Base-by-base conservation (phyloP, 2,113 vertebrate genomes). In the Eptatretus burgeri region DNA sequence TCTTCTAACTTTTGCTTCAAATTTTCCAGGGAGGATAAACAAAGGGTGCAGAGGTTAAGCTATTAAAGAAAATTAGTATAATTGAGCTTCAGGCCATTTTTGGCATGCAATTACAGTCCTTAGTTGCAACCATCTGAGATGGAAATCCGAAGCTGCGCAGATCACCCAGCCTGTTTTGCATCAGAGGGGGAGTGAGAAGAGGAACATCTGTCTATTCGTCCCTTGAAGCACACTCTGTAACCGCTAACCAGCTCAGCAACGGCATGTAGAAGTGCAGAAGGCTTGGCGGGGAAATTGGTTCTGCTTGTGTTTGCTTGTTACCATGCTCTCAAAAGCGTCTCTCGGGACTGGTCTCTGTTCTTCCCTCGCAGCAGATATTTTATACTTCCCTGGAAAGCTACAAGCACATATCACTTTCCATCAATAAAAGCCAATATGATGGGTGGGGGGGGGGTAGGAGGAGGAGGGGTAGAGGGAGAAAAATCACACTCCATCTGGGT, bases 61-160 rank as follows among this genome's bases (percentile, higher is more conserved):
- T 60, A 60, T 60, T 60, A 60, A 60, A 60, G 56, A 60, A 60
- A 60, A 60, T 60, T 60, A 60, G 56, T 10, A 60, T 60, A 60
- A 60, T 60, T 60, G 56, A 60, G 56, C 56, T 20, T 10, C 20
- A 20, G 56, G n/a, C 56, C 56, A 20, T 60, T 60, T 60, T 60
- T 60, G 56, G 56, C 56, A 60, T 60, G 56, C 56, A 60, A 60
- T 60, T 60, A 60, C 56, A 60, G 56, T 60, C n/a, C 56, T 20
- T 60, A 60, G 56, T 60, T 60, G 56, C 56, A 60, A 60, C 56
- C 56, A 60, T n/a, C 56, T 60, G 56, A 60, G 56, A 60, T 60
- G n/a, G 56, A 60, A 60, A 60, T 60, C 20, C 56, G 56, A 60
- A 60, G 56, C 56, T 20, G 20, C 56, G 10, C 56, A 60, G 56